Conservation (phyloP, 2,113 vertebrate species). For the Calidris pugnax region DNA sequence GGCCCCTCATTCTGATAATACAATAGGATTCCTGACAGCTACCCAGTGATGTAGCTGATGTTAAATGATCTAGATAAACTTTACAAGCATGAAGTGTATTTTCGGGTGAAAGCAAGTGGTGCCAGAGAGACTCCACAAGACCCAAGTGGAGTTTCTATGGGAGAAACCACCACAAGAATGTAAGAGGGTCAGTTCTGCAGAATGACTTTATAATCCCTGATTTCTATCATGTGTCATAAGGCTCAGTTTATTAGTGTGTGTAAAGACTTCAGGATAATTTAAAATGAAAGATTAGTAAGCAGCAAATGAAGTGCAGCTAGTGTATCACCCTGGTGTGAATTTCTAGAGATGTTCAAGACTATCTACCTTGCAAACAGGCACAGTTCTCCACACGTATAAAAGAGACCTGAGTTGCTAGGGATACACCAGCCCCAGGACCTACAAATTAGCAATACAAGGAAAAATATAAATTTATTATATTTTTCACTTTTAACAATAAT, state of each 20-base stretch:
- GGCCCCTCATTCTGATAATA: not conserved
- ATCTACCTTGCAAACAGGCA: not conserved
- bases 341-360: not conserved
- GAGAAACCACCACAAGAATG: not conserved
- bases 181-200: not conserved
- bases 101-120: not conserved
- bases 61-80: not conserved
- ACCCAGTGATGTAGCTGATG: not conserved
- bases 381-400: not conserved
- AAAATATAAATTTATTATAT: not conserved
- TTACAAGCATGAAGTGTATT: not conserved
- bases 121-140: not conserved
- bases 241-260: not conserved
- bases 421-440: not conserved
- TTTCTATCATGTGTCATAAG: not conserved
- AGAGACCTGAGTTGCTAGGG: not conserved
- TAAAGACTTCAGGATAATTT: not conserved
- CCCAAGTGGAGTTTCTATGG: not conserved
- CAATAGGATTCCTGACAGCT: not conserved
- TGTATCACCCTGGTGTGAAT: not conserved
- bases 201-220: not conserved
- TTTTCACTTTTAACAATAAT: not conserved
- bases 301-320: not conserved
- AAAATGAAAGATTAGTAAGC: not conserved
- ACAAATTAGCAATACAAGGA: not conserved